Conservation (phyloP, 2,113 vertebrate species). For the Clarias gariepinus region DNA sequence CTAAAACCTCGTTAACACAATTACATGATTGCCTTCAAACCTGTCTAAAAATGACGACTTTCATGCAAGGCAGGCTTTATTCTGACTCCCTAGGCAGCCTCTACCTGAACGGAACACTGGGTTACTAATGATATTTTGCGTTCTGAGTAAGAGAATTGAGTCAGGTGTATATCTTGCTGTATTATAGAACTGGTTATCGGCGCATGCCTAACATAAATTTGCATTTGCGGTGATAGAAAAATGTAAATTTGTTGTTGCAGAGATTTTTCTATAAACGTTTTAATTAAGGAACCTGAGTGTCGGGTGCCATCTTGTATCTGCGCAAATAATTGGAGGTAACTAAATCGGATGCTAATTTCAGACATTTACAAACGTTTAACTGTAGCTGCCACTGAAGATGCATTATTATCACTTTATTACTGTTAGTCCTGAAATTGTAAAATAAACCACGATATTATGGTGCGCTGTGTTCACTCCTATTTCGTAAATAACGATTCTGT, state of each 20-base stretch:
- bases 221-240: background rate
- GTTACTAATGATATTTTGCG: background rate
- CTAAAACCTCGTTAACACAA: background rate
- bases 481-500: background rate
- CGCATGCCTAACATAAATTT: constrained; percentile 24
- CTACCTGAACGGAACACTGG: background rate
- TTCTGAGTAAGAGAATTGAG: background rate
- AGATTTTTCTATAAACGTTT: constrained; percentile 32
- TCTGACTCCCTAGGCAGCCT: background rate
- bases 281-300: constrained; percentile 18
- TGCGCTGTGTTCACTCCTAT: background rate
- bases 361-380: background rate
- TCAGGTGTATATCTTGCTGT: no score
- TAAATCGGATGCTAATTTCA: background rate
- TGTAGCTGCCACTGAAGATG: constrained; percentile 31
- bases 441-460: background rate
- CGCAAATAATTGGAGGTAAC: constrained; percentile 15
- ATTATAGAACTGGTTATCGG: background rate
- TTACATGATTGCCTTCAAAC: background rate
- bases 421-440: background rate
- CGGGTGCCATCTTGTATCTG: constrained; percentile 1
- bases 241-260: constrained; percentile 55
- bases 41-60: background rate
- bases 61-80: background rate
- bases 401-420: constrained; percentile 9